These are phyloP conservation scores for Camelus bactrianus DNA, from an alignment of 2,113 vertebrate genomes.

Conservation along the genomic window DNA sequence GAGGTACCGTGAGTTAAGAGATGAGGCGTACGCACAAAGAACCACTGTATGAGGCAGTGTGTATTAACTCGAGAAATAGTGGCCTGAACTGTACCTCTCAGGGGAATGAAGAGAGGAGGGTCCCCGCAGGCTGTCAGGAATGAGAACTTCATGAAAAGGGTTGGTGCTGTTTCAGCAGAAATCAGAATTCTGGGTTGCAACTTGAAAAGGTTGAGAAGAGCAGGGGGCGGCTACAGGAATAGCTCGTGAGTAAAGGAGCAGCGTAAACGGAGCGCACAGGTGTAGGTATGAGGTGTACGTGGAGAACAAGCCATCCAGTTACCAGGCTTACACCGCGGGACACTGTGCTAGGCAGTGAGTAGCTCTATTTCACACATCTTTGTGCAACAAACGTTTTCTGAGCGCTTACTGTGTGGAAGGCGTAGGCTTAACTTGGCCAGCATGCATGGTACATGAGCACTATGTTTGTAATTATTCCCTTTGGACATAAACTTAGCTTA, in stretches of 20 bases:
- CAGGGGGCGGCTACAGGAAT: background rate
- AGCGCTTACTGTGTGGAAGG: background rate
- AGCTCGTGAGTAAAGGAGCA: background rate
- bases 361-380: background rate
- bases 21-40: background rate
- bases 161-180: background rate
- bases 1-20: background rate
- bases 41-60: background rate
- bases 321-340: background rate
- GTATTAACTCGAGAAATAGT: background rate
- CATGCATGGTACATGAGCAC: background rate
- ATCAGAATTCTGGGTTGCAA: background rate
- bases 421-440: background rate
- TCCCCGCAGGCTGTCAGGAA: background rate
- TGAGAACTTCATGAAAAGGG: background rate
- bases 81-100: background rate
- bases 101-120: background rate
- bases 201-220: background rate
- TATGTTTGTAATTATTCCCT: background rate
- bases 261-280: background rate
- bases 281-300: rapidly evolving
- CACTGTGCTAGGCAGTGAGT: background rate
- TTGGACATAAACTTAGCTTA: background rate
- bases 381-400: background rate
- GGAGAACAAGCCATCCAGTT: background rate